Percentiles rank a stretch among this genome's conserved stretches.
These are phyloP conservation scores for Falco punctatus DNA, from an alignment of 2,113 vertebrate species.

Conservation along the genomic window DNA sequence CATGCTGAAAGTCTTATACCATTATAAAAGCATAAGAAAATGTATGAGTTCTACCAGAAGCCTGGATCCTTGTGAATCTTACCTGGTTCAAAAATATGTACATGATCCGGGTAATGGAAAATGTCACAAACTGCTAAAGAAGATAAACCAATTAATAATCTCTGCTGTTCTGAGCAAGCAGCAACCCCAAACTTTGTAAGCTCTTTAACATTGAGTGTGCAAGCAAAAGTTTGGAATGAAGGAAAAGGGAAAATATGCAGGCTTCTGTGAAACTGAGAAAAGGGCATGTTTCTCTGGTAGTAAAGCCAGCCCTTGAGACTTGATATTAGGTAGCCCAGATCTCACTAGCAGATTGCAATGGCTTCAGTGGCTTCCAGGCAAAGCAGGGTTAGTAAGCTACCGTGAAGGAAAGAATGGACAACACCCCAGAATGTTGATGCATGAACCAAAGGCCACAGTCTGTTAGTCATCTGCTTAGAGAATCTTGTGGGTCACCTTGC, in stretches of 20 bases:
- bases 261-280: not conserved
- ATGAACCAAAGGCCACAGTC: not conserved
- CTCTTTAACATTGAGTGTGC: not conserved
- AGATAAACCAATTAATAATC: not conserved
- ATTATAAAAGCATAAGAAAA: not conserved
- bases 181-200: not conserved
- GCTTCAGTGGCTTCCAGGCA: not conserved
- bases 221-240: not conserved
- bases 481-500: not conserved
- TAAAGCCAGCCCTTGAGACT: not conserved
- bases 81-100: rapidly evolving
- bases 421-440: not conserved
- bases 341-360: not conserved
- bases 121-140: not conserved
- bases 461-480: not conserved
- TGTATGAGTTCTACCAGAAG: not conserved
- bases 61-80: not conserved
- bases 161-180: not conserved
- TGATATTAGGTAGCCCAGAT: not conserved
- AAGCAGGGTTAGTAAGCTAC: not conserved
- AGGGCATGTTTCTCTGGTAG: not conserved
- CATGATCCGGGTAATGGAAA: not conserved
- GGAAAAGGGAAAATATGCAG: not conserved
- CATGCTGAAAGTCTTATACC: not conserved
- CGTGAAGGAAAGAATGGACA: not conserved